A percentile compares a stretch with the other conserved stretches of the same genome.
Evolutionary conservation across 2,797 vertebrate species (phyloP).

Genomic region (Bryconaethiops microstoma): DNA sequence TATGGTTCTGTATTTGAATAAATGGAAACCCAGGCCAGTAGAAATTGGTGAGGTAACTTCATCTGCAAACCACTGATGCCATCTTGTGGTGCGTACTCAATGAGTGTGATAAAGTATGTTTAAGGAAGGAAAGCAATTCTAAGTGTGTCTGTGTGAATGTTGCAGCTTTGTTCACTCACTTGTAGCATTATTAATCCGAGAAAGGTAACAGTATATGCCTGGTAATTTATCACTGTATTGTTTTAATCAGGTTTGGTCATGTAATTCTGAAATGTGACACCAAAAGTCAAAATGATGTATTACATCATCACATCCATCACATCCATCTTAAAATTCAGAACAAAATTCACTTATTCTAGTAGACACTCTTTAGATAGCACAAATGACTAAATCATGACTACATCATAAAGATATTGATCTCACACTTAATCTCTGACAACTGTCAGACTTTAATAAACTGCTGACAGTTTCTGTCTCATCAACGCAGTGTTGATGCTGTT

Average conservation of each 20-base stretch:
- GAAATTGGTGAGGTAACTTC: not conserved
- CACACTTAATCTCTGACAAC: not conserved
- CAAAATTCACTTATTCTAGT: not conserved
- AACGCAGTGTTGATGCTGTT: too few relatives aligned
- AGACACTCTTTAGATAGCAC: not conserved
- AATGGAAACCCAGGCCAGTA: not conserved
- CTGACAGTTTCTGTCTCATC: not conserved
- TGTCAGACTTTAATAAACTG: not conserved
- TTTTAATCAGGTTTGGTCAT: not conserved
- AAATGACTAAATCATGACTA: not conserved
- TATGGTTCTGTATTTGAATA: not conserved
- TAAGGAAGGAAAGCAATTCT: not conserved
- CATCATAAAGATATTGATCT: not conserved
- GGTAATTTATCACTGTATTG: not conserved
- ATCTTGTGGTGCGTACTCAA: conserved; percentile 54
- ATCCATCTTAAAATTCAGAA: not conserved
- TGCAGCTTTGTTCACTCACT: too few relatives aligned
- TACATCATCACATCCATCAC: too few relatives aligned
- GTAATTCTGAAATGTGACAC: not conserved
- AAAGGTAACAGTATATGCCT: too few relatives aligned
- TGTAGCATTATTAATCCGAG: too few relatives aligned
- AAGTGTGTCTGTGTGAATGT: not conserved
- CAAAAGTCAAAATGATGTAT: not conserved
- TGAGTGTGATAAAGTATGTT: not conserved
- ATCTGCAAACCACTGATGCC: conserved; percentile 54